Evolutionary conservation across 2,113 vertebrate species (phyloP).

Genomic region (Craseonycteris thonglongyai): DNA sequence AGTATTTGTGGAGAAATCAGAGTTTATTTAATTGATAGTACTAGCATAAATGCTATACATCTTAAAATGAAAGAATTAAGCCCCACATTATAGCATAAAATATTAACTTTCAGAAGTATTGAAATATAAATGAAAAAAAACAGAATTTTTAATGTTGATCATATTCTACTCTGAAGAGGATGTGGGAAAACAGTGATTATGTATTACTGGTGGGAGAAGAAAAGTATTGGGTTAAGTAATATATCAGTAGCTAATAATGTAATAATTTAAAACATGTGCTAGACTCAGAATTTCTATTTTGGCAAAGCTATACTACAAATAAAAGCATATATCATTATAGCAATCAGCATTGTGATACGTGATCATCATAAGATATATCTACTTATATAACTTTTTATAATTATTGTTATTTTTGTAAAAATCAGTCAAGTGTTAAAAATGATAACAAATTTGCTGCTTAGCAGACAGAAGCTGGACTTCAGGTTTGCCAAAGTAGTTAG

Average conservation of each 20-base stretch:
- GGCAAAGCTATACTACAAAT: not conserved
- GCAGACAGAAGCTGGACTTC: not conserved
- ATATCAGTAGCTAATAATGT: not conserved
- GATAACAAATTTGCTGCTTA: not conserved
- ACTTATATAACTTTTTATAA: not conserved
- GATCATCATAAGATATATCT: not conserved
- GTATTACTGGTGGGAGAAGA: not conserved
- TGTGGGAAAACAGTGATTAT: not conserved
- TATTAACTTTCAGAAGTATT: not conserved
- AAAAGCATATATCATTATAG: not conserved
- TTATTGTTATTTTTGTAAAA: not conserved
- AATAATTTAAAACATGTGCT: conserved; percentile 22
- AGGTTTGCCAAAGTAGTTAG: not conserved
- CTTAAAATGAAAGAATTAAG: not conserved
- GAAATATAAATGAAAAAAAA: not conserved
- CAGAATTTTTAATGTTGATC: conserved; percentile 14
- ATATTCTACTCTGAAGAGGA: not conserved
- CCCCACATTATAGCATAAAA: not conserved
- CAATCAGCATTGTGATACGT: not conserved
- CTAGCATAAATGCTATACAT: not conserved
- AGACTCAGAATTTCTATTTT: conserved; percentile 45
- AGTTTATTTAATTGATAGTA: not conserved
- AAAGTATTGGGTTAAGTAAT: not conserved
- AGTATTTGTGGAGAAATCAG: not conserved
- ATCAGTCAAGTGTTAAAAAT: not conserved